Base-by-base conservation (phyloP, 2,797 vertebrate genomes). In the Thaleichthys pacificus region DNA sequence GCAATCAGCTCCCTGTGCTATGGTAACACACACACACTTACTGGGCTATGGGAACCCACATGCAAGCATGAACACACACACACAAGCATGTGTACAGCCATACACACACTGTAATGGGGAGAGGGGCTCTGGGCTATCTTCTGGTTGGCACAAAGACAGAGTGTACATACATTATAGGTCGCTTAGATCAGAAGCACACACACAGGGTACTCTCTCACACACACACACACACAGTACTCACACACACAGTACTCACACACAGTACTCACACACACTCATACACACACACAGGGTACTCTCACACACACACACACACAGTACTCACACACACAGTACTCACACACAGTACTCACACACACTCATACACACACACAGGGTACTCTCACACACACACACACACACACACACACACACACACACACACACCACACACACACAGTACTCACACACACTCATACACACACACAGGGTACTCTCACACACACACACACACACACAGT, bases 1-100 rank as follows among this genome's bases (percentile, higher is more conserved):
- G 68, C 80, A 89, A 83, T 89, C 81, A 74, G 71, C 77, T 71
- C 76, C 71, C 68, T 79, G 65, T 24, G 21, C 70, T 57, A n/a
- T 61, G 35, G 49, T 9, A 30, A 47, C 61, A 49, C 77, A 62
- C 21, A 32, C 70, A 65, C 76, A 65, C 82, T 1, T 68, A 65
- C 76, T 69, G 77, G 80, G 61, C 28, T 38, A 22, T 51, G 21
- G 26, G 11, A n/a, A 28, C 42, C 32, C 42, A 32, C n/a, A 22
- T 21, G 19, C 5, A 49, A 8, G 6, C 35, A 35, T n/a, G 9
- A 24, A 4, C 24, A 28, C 26, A 15, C 28, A 9, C 35, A 49
- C 60, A 49, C 71, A 58, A 14, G 47, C 51, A 61, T 26, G 62
- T 35, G 26, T 76, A n/a, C 62, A 58, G 5, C 4, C 66, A 21